Evolutionary conservation across 1,140 invertebrate species (phyloP), one percentile per base, ranked within the genome.

Genomic region (Lysiphlebus fabarum): DNA sequence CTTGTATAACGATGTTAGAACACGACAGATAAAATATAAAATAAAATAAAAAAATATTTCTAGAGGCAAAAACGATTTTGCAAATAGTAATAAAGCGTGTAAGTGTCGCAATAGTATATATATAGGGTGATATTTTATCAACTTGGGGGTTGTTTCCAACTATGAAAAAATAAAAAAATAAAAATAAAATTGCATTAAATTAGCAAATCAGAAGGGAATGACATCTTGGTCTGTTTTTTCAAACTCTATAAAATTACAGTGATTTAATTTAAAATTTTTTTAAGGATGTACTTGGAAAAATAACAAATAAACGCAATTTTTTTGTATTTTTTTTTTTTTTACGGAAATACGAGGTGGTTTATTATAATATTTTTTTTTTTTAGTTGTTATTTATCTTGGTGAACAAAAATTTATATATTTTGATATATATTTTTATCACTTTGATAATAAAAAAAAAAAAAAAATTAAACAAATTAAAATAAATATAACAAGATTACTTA

Each of bases 271-370:
- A 2, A 26, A 2, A 2, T 26, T 26, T 26, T 26, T 26, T 26
- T 4, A 26, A 26, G 17, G 17, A 26, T 26, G 17, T 37, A 51
- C n/a, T 11, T 7, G 33, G 49, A 5, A 33, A 17, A 8, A 10
- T 34, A 55, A 34, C n/a, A 55, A 45, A 40, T 45, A 8, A 10
- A 26, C 4, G 33, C 44, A n/a, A 7, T 6, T 7, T 47, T 11
- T 47, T n/a, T n/a, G n/a, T n/a, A n/a, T n/a, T 47, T 47, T 50
- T 36, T 36, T 36, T 56, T 40, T 40, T 40, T 58, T 45, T 78
- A 79, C 74, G 74, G 75, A 79, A 79, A 79, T 79, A 79, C 76
- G 73, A 76, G 75, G 70, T 77, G 72, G 75, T 78, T 78, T 77
- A 78, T 78, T 78, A 73, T 77, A 76, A 75, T 77, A 70, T 72